Conservation (phyloP, 2,888 invertebrate species). For the Platerodrilus igneus region DNA sequence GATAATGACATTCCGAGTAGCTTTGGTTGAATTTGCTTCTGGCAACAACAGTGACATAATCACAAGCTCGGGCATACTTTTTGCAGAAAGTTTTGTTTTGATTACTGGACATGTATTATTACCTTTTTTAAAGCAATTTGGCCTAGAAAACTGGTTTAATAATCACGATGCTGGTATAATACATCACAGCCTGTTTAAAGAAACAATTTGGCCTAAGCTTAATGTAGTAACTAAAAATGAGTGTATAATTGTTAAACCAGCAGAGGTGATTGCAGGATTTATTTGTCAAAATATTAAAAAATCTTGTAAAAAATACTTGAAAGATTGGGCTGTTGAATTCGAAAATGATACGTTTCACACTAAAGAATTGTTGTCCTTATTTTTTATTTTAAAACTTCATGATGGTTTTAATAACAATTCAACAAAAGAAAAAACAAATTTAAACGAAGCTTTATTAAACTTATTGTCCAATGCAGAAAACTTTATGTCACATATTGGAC, state of each 20-base stretch:
- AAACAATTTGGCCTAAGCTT: neutral
- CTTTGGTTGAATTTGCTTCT: constrained; percentile 12
- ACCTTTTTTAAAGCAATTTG: constrained; percentile 9
- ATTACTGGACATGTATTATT: constrained; percentile 12
- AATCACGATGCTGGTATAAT: constrained; percentile 9
- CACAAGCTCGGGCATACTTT: constrained; percentile 14
- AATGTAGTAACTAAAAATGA: constrained; percentile 4
- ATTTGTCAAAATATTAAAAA: constrained; percentile 12
- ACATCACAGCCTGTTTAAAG: constrained; percentile 3
- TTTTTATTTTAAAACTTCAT: constrained; percentile 13
- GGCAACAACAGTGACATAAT: constrained; percentile 4
- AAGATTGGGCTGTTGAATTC: constrained; percentile 14
- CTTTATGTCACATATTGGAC: constrained; percentile 15
- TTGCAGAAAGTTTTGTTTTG: constrained; percentile 11
- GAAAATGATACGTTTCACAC: constrained; percentile 2
- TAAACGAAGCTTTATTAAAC: constrained; percentile 7
- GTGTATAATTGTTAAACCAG: constrained; percentile 1
- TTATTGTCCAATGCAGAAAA: constrained; percentile 3
- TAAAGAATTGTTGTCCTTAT: constrained; percentile 12
- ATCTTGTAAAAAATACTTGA: constrained; percentile 14
- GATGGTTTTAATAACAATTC: neutral
- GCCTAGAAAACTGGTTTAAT: neutral
- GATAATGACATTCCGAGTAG: no score
- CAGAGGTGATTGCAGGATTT: constrained; percentile 10
- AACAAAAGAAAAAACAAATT: no score